Evolutionary conservation across 2,113 vertebrate genomes (phyloP).

Genomic region (Pycnonotus jocosus): DNA sequence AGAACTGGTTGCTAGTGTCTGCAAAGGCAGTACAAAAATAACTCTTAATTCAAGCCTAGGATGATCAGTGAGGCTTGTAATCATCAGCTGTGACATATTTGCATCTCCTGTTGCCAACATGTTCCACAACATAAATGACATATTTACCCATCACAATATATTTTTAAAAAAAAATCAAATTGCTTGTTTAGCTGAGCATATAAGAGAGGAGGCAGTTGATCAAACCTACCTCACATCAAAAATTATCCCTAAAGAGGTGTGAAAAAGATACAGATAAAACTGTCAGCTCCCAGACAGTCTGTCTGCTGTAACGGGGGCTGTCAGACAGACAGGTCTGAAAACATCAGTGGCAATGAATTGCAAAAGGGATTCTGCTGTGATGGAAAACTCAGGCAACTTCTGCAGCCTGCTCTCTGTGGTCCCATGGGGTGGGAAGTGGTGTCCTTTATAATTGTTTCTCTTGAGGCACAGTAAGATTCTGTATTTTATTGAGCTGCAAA

Average conservation of each 20-base stretch:
- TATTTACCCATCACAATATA: conserved; percentile 46
- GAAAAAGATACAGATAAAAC: conserved; percentile 55
- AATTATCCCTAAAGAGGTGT: conserved; percentile 58
- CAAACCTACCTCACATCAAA: conserved; percentile 46
- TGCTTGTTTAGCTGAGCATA: conserved; percentile 48
- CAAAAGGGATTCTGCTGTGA: neutral
- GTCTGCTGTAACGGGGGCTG: conserved; percentile 5
- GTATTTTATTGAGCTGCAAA: conserved; percentile 28
- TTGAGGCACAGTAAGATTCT: neutral
- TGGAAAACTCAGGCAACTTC: neutral
- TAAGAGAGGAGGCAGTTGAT: conserved; percentile 28
- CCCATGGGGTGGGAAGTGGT: neutral
- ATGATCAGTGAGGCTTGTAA: conserved; percentile 29
- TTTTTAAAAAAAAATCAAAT: conserved; percentile 19
- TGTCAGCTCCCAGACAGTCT: conserved; percentile 47
- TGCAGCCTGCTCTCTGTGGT: neutral
- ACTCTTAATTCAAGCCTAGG: neutral
- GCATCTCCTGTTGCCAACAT: conserved; percentile 31
- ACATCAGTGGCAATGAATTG: neutral
- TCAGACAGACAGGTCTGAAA: conserved; percentile 12
- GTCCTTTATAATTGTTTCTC: conserved; percentile 29
- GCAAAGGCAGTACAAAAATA: conserved; percentile 16
- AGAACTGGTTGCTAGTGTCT: neutral
- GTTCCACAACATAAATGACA: conserved; percentile 58
- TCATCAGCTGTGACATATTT: conserved; percentile 40